A percentile compares a stretch with the other conserved stretches of the same genome.
These are phyloP conservation scores for Anolis apletophallus DNA, from an alignment of 2,797 vertebrate genomes.

Conservation along the genomic window DNA sequence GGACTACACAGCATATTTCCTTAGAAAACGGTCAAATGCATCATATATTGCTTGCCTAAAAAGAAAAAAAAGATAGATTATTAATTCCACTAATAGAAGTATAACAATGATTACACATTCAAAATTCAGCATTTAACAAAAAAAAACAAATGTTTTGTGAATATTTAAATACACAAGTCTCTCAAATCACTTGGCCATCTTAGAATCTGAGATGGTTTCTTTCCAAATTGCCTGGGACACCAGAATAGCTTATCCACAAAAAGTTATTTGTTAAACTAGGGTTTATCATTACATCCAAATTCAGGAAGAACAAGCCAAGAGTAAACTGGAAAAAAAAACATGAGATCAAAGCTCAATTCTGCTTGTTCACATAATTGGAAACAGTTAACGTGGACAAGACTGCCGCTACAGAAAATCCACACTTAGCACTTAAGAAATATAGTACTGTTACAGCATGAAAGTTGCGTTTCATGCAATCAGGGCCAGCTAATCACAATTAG, in stretches of 20 bases:
- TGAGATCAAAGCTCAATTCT: not conserved
- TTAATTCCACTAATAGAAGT: slow-evolving; percentile 1
- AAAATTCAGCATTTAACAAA: not conserved
- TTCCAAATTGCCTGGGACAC: not conserved
- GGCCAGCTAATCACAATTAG: too few species aligned
- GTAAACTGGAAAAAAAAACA: not conserved
- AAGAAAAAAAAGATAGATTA: slow-evolving; percentile 34
- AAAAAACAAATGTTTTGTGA: not conserved
- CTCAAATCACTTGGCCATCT: not conserved
- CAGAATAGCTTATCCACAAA: not conserved
- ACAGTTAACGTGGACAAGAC: not conserved
- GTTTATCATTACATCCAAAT: not conserved
- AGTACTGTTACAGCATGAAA: not conserved
- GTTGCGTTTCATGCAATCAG: not conserved
- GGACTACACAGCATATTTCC: slow-evolving; percentile 84
- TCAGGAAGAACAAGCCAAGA: not conserved
- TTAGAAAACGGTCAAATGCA: slow-evolving; percentile 91
- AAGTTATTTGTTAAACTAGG: not conserved
- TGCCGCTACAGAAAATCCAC: not conserved
- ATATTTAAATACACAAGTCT: not conserved
- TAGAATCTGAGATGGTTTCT: not conserved
- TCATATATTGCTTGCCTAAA: slow-evolving; percentile 94
- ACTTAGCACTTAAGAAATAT: not conserved
- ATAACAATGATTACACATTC: not conserved
- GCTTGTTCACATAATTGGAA: not conserved